These are phyloP conservation scores for Ernsta delagoae DNA, from an alignment of 2,888 invertebrate species.

Conservation along the genomic window DNA sequence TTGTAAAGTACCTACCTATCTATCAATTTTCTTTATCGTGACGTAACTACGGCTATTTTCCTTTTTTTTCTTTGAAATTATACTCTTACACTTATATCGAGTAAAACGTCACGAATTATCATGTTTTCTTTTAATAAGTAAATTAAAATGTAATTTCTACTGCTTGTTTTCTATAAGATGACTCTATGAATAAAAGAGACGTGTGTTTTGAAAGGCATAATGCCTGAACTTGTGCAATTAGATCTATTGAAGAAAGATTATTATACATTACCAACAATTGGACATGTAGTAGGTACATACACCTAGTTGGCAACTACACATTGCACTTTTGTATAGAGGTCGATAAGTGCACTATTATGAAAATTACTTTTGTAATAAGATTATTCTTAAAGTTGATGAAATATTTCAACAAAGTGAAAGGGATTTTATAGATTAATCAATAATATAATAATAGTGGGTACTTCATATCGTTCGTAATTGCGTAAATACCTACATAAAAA, in stretches of 20 bases:
- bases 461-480: neutral
- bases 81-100: too few species aligned
- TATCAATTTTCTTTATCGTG: too few species aligned
- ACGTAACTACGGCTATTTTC: too few species aligned
- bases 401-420: constrained; percentile 5
- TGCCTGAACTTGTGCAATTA: constrained; percentile 4
- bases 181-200: neutral
- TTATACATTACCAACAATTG: constrained; percentile 5
- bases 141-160: too few species aligned
- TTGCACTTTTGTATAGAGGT: constrained; percentile 15
- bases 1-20: too few species aligned
- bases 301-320: neutral
- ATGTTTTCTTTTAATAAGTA: too few species aligned
- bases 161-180: neutral
- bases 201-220: neutral
- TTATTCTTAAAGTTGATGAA: constrained; percentile 1
- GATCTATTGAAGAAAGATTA: constrained; percentile 8
- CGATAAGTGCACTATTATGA: constrained; percentile 13
- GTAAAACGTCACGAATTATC: too few species aligned
- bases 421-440: constrained; percentile 8
- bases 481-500: neutral
- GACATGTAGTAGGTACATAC: too few species aligned
- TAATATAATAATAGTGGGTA: neutral
- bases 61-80: too few species aligned
- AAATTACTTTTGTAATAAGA: constrained; percentile 8